Evolutionary conservation across 2,888 invertebrate genomes (phyloP).

Genomic region (Philonicus albiceps): DNA sequence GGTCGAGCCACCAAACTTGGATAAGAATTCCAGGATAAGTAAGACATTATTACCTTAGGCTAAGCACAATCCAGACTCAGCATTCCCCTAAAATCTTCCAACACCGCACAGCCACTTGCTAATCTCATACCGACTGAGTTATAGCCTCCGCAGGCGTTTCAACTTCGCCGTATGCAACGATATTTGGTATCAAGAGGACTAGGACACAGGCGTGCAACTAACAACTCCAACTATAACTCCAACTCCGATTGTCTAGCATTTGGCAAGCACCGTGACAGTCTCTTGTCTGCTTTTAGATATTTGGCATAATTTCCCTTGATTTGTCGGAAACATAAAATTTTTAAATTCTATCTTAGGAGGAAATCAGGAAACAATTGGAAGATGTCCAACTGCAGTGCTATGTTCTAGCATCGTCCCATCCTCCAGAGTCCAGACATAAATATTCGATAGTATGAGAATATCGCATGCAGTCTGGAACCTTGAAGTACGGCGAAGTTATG

Average conservation of each 20-base stretch:
- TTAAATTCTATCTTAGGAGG: neutral
- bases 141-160: neutral
- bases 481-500: neutral
- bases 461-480: neutral
- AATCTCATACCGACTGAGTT: neutral
- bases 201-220: neutral
- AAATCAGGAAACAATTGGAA: constrained; percentile 31
- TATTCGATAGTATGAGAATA: neutral
- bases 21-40: constrained; percentile 31
- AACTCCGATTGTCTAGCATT: neutral
- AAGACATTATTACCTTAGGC: constrained; percentile 35
- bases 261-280: neutral
- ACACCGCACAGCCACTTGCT: neutral
- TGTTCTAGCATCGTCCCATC: neutral
- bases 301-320: constrained; percentile 26
- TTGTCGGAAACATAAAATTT: constrained; percentile 10
- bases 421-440: neutral
- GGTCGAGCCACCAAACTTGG: neutral
- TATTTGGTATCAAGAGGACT: neutral
- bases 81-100: neutral
- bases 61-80: neutral
- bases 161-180: neutral
- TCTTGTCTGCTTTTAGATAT: neutral
- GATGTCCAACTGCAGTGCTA: neutral
- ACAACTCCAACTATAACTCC: neutral